Conservation (phyloP, 2,797 vertebrate species). For the Oreortyx pictus region DNA sequence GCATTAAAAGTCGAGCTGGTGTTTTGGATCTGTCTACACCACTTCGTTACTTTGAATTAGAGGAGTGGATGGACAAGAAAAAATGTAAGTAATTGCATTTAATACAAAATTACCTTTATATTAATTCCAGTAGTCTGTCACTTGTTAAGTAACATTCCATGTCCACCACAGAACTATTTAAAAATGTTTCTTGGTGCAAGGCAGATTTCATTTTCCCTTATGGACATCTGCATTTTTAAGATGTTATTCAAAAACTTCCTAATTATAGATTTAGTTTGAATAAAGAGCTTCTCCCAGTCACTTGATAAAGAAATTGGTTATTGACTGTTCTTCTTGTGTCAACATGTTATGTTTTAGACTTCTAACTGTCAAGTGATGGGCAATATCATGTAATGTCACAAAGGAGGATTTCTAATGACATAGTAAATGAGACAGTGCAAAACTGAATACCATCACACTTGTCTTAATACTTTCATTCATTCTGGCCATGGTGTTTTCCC, state of each 20-base stretch:
- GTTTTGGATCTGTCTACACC: conserved; percentile 50
- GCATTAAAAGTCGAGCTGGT: conserved; percentile 27
- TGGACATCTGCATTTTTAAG: background rate
- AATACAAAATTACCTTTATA: background rate
- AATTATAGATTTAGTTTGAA: background rate
- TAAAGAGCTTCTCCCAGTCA: background rate
- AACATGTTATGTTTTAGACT: background rate
- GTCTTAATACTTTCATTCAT: background rate
- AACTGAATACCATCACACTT: background rate
- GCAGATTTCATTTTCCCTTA: background rate
- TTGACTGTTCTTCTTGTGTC: background rate
- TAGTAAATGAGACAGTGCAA: background rate
- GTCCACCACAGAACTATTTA: background rate
- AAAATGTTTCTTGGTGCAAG: background rate
- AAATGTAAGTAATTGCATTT: conserved; percentile 37
- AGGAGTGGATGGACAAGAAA: conserved; percentile 73
- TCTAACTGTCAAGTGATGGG: background rate
- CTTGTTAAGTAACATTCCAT: background rate
- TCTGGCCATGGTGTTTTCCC: background rate
- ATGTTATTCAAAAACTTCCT: background rate
- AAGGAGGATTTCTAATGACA: background rate
- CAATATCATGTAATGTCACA: background rate
- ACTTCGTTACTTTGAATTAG: conserved; percentile 38
- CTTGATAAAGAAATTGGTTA: background rate
- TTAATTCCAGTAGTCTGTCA: background rate